Percentiles rank a stretch among this genome's conserved stretches.
Evolutionary conservation across 2,888 invertebrate genomes (phyloP).

Genomic region (Drosophila melanosoma): DNA sequence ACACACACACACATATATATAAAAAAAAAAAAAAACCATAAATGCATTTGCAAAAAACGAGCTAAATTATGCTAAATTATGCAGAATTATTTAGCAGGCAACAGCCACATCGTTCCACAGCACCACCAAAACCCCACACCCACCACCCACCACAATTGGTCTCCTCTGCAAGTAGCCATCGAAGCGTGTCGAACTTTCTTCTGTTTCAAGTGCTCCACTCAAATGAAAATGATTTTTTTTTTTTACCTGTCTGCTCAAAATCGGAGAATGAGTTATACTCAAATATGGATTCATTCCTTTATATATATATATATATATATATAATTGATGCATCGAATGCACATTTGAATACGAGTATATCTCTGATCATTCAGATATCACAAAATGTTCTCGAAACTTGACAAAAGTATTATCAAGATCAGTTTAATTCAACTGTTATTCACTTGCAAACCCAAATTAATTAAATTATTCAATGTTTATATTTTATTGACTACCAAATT

Average conservation of each 20-base stretch:
- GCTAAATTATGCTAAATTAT: neutral
- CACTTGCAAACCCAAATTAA: neutral
- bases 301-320: too few species aligned
- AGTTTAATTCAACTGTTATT: too few species aligned
- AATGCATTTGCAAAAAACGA: neutral
- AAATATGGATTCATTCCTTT: neutral
- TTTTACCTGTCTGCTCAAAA: neutral
- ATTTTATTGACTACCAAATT: neutral
- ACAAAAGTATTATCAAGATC: too few species aligned
- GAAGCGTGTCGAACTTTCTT: slow-evolving; percentile 37
- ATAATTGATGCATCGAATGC: too few species aligned
- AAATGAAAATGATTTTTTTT: neutral
- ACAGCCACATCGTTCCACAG: neutral
- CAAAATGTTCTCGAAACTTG: too few species aligned
- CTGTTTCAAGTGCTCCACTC: neutral
- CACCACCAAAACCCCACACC: neutral
- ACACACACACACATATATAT: neutral
- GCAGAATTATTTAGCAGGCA: slow-evolving; percentile 2
- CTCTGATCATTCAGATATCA: too few species aligned
- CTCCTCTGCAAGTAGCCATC: slow-evolving; percentile 13
- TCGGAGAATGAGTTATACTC: neutral
- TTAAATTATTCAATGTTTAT: neutral
- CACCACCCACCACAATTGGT: slow-evolving; percentile 24
- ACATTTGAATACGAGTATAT: too few species aligned
- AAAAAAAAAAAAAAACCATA: neutral